Percentiles rank a stretch among this genome's conserved stretches.
These are phyloP conservation scores for Dysmachus trigonus DNA, from an alignment of 2,888 invertebrate species.

Conservation along the genomic window DNA sequence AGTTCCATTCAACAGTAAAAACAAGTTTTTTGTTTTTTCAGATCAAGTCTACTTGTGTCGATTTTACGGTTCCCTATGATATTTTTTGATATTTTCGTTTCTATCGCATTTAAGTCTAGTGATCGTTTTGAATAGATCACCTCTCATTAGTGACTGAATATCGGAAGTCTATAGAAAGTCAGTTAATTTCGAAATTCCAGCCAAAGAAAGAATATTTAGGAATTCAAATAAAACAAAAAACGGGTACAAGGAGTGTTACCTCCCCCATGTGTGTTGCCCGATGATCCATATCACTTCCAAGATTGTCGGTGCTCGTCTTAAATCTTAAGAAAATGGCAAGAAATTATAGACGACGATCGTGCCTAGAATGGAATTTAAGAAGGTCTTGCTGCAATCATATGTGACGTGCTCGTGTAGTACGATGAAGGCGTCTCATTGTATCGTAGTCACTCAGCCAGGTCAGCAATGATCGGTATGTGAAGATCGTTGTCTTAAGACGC, in stretches of 20 bases:
- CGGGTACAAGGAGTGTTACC: not conserved
- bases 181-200: not conserved
- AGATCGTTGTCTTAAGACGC: constrained; percentile 1
- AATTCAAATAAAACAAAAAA: not conserved
- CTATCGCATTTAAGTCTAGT: not conserved
- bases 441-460: not conserved
- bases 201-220: not conserved
- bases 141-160: not conserved
- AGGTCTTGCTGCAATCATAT: not conserved
- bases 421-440: not conserved
- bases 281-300: not conserved
- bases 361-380: constrained; percentile 28
- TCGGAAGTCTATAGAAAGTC: not conserved
- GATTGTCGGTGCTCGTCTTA: not conserved
- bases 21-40: constrained; percentile 15
- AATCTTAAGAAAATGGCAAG: not conserved
- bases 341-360: not conserved
- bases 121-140: not conserved
- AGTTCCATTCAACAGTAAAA: constrained; percentile 7
- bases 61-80: not conserved
- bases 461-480: constrained; percentile 31
- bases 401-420: not conserved
- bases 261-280: not conserved
- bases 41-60: not conserved
- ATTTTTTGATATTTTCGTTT: not conserved